Conservation (phyloP, 2,797 vertebrate genomes). For the Spondyliosoma cantharus region DNA sequence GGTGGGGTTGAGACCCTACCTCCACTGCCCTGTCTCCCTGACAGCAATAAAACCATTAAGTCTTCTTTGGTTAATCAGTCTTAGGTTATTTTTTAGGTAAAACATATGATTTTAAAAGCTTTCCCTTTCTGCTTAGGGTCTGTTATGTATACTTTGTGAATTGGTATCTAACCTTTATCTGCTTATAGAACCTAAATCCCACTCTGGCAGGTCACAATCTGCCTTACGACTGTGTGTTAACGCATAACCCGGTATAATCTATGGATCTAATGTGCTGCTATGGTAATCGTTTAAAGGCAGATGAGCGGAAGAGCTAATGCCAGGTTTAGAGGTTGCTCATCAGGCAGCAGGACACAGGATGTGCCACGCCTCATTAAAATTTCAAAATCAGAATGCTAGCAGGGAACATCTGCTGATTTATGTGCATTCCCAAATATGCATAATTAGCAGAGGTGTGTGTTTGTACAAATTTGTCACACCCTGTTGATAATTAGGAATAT, state of each 20-base stretch:
- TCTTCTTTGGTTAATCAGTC: conserved; percentile 44
- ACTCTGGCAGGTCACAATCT: conserved; percentile 43
- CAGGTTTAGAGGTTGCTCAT: conserved; percentile 51
- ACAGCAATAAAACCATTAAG: conserved; percentile 30
- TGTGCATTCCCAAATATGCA: conserved; percentile 18
- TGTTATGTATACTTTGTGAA: conserved; percentile 3
- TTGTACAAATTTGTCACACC: conserved; percentile 4
- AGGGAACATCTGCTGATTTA: conserved; percentile 41
- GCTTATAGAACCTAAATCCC: conserved; percentile 47
- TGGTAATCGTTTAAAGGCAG: conserved; percentile 68
- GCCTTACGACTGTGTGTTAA: conserved; percentile 43
- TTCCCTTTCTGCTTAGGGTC: conserved; percentile 12
- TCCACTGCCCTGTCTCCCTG: conserved; percentile 19
- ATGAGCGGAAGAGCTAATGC: conserved; percentile 62
- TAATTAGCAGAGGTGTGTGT: conserved; percentile 10
- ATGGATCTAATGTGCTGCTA: conserved; percentile 60
- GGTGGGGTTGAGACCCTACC: conserved; percentile 40
- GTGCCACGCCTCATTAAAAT: conserved; percentile 49
- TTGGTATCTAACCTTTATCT: conserved; percentile 47
- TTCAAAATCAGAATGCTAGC: conserved; percentile 38
- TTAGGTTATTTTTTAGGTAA: conserved; percentile 37
- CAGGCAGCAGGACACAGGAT: conserved; percentile 33
- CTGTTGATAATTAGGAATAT: neutral
- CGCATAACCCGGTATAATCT: conserved; percentile 51
- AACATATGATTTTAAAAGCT: conserved; percentile 30